Base-by-base conservation (phyloP, 2,113 vertebrate genomes). In the Uria aalge region DNA sequence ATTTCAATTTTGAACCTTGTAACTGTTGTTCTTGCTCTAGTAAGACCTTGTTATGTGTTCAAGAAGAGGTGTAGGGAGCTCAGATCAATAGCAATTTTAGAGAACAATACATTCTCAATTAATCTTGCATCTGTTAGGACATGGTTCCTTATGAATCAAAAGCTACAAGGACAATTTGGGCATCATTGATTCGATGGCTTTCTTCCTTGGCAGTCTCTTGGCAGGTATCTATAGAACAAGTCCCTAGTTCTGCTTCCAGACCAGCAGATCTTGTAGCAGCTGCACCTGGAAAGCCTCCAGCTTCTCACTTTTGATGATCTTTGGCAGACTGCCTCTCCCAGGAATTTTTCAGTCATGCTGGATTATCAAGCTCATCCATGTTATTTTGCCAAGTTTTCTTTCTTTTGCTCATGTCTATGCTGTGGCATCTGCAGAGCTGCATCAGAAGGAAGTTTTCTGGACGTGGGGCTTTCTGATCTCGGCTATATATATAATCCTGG, bases 201-300 rank as follows among this genome's bases (percentile, higher is more conserved):
- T 96, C 91, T 97, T 96, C 96, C 88, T 97, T 96, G 94, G 93
- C 93, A 96, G 92, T 94, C 96, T 95, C 92, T 96, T 85, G 94
- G 95, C 96, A 97, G 96, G 94, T 95, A 95, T 97, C 94, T 97
- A 94, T 94, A 96, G 97, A 97, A 97, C 90, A 90, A 97, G 96
- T 92, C 94, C 95, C 96, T 80, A 76, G 90, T 93, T 96, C 92
- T 97, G 92, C 95, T 97, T 96, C 89, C 95, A 96, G 93, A 95
- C 94, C 92, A 94, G 96, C 96, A 97, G 96, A 96, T 97, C 96
- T 97, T 97, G 95, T 97, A 97, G 96, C 96, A 94, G 96, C 96
- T 97, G 96, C 96, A 97, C 95, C 97, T 97, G 97, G 97, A 97
- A 96, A 94, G 87, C 95, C 93, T 98, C 97, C 95, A 96, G 90